These are phyloP conservation scores for Alligator sinensis DNA, from an alignment of 2,113 vertebrate genomes.

Conservation along the genomic window DNA sequence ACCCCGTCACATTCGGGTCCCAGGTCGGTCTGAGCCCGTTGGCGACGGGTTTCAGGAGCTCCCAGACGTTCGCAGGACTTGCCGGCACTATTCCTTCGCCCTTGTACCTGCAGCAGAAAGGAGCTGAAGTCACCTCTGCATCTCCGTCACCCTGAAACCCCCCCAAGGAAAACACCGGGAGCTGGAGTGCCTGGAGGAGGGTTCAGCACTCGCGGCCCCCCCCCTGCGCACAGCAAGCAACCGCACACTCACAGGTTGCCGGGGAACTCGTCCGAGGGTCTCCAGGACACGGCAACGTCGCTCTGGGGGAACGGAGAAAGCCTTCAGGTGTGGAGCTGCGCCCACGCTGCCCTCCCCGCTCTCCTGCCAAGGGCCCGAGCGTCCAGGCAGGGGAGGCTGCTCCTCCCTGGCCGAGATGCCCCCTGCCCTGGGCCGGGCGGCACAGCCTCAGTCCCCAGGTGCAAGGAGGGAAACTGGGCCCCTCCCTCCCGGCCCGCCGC, in stretches of 20 bases:
- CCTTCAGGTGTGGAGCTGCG: not conserved
- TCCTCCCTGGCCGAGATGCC: not conserved
- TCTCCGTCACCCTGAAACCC: rapidly evolving
- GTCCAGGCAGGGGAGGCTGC: not conserved
- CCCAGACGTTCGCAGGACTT: slow-evolving; percentile 85
- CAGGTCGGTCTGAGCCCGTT: slow-evolving; percentile 88
- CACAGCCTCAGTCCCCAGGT: not conserved
- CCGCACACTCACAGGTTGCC: slow-evolving; percentile 89
- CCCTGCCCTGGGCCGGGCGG: not conserved
- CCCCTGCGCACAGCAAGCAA: not conserved
- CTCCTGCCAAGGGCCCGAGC: too few species aligned
- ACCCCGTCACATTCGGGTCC: slow-evolving; percentile 91
- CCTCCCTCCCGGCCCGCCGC: not conserved
- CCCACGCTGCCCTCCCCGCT: too few species aligned
- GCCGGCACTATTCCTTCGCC: slow-evolving; percentile 85
- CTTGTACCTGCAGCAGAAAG: slow-evolving; percentile 83
- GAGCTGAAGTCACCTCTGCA: rapidly evolving
- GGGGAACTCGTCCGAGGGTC: slow-evolving; percentile 90
- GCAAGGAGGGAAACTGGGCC: not conserved
- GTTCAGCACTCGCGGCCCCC: not conserved
- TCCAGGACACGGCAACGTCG: slow-evolving; percentile 89
- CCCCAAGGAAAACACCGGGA: not conserved
- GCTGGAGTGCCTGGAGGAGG: not conserved
- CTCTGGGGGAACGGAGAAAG: slow-evolving; percentile 76
- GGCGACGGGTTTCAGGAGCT: slow-evolving; percentile 87